These are phyloP conservation scores for Xylocampa areola DNA, from an alignment of 2,888 invertebrate genomes.

Conservation along the genomic window DNA sequence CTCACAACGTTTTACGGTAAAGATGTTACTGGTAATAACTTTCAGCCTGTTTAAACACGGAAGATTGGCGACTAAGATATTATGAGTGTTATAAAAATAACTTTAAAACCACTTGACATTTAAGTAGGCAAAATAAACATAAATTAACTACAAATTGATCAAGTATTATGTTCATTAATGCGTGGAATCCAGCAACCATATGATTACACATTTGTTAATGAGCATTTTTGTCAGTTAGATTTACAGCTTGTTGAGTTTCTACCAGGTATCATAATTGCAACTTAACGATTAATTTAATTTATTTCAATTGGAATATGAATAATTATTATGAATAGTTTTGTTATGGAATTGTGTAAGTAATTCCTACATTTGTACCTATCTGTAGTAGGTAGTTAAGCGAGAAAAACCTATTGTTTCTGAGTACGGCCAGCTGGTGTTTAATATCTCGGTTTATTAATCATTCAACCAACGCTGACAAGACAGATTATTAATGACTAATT, in stretches of 20 bases:
- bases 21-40: slow-evolving; percentile 64
- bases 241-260: slow-evolving; percentile 46
- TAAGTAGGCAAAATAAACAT: slow-evolving; percentile 51
- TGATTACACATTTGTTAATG: slow-evolving; percentile 60
- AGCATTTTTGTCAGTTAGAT: slow-evolving; percentile 52
- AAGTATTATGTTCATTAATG: slow-evolving; percentile 54
- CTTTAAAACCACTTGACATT: slow-evolving; percentile 55
- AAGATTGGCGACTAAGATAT: slow-evolving; percentile 44
- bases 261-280: slow-evolving; percentile 38
- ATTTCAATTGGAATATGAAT: slow-evolving; percentile 37
- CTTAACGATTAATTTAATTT: slow-evolving; percentile 30
- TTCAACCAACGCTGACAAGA: slow-evolving; percentile 75
- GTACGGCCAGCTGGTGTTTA: slow-evolving; percentile 62
- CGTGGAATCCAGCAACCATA: slow-evolving; percentile 49
- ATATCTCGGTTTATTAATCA: slow-evolving; percentile 74
- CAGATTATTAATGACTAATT: slow-evolving; percentile 85
- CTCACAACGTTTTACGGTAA: slow-evolving; percentile 59
- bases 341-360: slow-evolving; percentile 25
- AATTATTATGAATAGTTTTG: slow-evolving; percentile 32
- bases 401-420: slow-evolving; percentile 56
- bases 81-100: slow-evolving; percentile 34
- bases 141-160: slow-evolving; percentile 61
- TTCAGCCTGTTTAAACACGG: slow-evolving; percentile 52
- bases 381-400: slow-evolving; percentile 30
- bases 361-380: slow-evolving; percentile 26